Conservation (phyloP, 2,888 invertebrate species). For the Hermaeophaga mercurialis region DNA sequence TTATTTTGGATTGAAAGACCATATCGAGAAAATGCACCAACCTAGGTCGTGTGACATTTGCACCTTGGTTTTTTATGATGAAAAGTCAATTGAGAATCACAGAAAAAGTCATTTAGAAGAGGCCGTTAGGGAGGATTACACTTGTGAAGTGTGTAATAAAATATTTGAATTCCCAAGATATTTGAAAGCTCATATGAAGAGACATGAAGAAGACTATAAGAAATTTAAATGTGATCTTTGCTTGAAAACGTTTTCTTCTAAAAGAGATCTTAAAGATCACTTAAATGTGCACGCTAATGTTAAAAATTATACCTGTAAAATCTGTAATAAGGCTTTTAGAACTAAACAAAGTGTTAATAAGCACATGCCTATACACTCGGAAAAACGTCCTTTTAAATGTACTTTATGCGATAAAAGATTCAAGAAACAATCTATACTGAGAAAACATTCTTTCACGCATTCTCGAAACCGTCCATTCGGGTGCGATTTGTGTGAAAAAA, state of each 20-base stretch:
- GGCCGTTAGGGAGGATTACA: constrained; percentile 28
- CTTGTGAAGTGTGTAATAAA: constrained; percentile 35
- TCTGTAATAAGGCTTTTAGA: constrained; percentile 39
- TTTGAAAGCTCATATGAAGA: constrained; percentile 37
- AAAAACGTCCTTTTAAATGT: constrained; percentile 38
- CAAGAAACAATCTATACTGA: constrained; percentile 38
- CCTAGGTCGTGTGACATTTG: constrained; percentile 37
- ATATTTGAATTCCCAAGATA: constrained; percentile 38
- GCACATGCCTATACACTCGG: constrained; percentile 39
- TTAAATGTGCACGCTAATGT: constrained; percentile 36
- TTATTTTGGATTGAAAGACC: constrained; percentile 37
- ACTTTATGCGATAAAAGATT: constrained; percentile 36
- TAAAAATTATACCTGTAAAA: constrained; percentile 37
- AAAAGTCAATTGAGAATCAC: constrained; percentile 39
- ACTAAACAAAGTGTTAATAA: constrained; percentile 40
- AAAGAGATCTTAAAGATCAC: constrained; percentile 37
- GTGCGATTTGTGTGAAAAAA: constrained; percentile 36
- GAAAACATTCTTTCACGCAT: constrained; percentile 39
- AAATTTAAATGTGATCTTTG: constrained; percentile 39
- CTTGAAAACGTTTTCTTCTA: constrained; percentile 35
- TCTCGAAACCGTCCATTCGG: constrained; percentile 27
- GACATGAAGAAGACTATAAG: constrained; percentile 38
- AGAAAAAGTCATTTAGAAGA: constrained; percentile 36
- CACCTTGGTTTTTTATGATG: constrained; percentile 37
- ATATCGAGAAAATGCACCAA: constrained; percentile 36